Conservation (phyloP, 2,888 invertebrate species). For the Metacarcinus magister region DNA sequence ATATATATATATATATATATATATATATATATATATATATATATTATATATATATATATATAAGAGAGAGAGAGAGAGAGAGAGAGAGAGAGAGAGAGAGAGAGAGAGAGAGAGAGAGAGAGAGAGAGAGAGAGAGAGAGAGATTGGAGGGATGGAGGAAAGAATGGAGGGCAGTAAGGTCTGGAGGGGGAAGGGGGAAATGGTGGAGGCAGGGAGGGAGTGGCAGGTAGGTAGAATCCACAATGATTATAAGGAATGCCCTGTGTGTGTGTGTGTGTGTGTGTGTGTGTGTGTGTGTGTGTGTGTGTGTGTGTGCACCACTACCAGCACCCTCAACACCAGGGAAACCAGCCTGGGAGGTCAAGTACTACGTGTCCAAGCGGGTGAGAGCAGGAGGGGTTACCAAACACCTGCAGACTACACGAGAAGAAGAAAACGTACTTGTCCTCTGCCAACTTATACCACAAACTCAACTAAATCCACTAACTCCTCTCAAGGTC, state of each 20-base stretch:
- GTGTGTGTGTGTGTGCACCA: neutral
- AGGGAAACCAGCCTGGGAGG: neutral
- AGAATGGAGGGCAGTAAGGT: neutral
- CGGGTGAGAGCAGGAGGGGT: slow-evolving; percentile 22
- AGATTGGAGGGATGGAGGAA: neutral
- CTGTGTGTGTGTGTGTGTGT: neutral
- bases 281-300: slow-evolving; percentile 6
- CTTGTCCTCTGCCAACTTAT: neutral
- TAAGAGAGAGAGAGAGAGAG: neutral
- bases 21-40: too few species aligned
- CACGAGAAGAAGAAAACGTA: neutral
- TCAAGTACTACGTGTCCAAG: neutral
- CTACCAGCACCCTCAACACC: too few species aligned
- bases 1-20: too few species aligned
- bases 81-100: slow-evolving; percentile 45
- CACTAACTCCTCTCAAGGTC: neutral
- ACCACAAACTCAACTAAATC: slow-evolving; percentile 4
- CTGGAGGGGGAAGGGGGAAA: neutral
- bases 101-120: slow-evolving; percentile 65
- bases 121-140: slow-evolving; percentile 56
- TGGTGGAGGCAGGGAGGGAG: neutral
- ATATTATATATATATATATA: too few species aligned
- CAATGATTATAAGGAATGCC: neutral
- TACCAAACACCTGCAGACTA: neutral
- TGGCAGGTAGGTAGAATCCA: slow-evolving; percentile 17